These are phyloP conservation scores for Cirrhinus molitorella DNA, from an alignment of 2,797 vertebrate genomes.

Conservation along the genomic window DNA sequence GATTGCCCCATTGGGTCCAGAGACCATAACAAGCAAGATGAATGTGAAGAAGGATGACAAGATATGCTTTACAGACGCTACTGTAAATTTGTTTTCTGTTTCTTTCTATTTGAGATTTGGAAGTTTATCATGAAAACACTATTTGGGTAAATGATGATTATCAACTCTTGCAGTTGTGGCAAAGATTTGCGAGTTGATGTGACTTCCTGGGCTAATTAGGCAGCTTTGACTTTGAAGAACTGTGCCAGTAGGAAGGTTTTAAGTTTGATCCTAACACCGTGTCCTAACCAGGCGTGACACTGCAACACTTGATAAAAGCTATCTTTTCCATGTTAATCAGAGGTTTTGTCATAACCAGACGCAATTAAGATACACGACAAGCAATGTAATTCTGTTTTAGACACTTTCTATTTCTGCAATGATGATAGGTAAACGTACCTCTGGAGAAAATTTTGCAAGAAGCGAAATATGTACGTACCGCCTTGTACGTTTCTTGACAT, in stretches of 20 bases:
- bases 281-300: background rate
- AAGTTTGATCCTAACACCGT: background rate
- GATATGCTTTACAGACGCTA: constrained; percentile 27
- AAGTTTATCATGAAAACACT: constrained; percentile 42
- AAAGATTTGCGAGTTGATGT: constrained; percentile 58
- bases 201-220: background rate
- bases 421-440: too few relatives aligned
- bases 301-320: background rate
- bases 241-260: background rate
- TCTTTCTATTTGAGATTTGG: constrained; percentile 8
- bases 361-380: background rate
- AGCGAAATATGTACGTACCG: too few relatives aligned
- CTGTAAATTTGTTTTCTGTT: constrained; percentile 32
- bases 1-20: constrained; percentile 33
- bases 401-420: background rate
- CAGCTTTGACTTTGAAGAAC: background rate
- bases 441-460: too few relatives aligned
- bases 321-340: constrained; percentile 1
- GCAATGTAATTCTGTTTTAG: background rate
- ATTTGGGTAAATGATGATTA: constrained; percentile 65
- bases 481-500: too few relatives aligned
- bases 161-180: constrained; percentile 61
- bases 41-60: constrained; percentile 6
- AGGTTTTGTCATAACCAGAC: background rate
- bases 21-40: background rate